Evolutionary conservation across 2,888 invertebrate genomes (phyloP).

Genomic region (Tenthredo scrophulariae): DNA sequence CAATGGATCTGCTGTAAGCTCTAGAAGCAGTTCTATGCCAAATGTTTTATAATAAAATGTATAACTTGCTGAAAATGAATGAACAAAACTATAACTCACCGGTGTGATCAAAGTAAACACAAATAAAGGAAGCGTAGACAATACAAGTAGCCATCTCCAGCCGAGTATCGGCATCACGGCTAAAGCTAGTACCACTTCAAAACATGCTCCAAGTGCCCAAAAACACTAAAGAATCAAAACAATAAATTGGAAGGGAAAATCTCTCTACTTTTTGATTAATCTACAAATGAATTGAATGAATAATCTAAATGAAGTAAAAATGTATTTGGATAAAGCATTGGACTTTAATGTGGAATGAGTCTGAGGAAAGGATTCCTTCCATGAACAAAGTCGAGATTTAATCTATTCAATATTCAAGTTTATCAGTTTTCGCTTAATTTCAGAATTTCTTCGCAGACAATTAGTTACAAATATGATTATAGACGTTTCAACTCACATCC

Average conservation of each 20-base stretch:
- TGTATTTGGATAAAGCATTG: neutral
- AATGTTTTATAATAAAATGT: slow-evolving; percentile 7
- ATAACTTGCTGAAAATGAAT: neutral
- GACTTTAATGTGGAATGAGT: neutral
- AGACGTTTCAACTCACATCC: slow-evolving; percentile 85
- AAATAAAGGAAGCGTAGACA: slow-evolving; percentile 93
- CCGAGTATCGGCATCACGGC: slow-evolving; percentile 95
- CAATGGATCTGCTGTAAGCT: no score
- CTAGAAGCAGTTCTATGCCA: neutral
- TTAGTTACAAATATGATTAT: neutral
- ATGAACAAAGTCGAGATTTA: neutral
- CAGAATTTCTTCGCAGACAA: neutral
- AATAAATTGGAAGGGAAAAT: slow-evolving; percentile 41
- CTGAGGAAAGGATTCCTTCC: neutral
- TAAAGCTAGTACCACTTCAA: slow-evolving; percentile 94
- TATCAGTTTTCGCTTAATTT: neutral
- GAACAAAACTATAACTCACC: slow-evolving; percentile 79
- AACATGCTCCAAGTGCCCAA: slow-evolving; percentile 97
- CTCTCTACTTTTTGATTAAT: neutral
- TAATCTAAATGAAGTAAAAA: neutral
- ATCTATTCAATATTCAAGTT: neutral
- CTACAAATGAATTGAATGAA: slow-evolving; percentile 14
- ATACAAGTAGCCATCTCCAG: slow-evolving; percentile 94
- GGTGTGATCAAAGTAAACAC: slow-evolving; percentile 90
- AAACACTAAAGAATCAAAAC: slow-evolving; percentile 85